Evolutionary conservation across 2,113 vertebrate species (phyloP).

Genomic region (Pelusios castaneus): DNA sequence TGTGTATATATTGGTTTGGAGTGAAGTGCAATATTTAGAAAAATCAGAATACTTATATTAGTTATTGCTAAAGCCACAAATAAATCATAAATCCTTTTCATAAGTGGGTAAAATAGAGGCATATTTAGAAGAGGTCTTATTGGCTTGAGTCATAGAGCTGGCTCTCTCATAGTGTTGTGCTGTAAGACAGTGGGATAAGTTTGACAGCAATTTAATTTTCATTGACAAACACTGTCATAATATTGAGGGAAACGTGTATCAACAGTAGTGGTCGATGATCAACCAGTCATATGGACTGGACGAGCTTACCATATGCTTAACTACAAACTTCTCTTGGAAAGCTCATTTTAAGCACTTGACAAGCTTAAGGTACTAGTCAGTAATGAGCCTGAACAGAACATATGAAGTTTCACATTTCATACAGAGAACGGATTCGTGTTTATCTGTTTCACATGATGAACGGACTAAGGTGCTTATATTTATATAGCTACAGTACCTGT

Average conservation of each 20-base stretch:
- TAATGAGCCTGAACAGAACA: slow-evolving; percentile 72
- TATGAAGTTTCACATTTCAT: slow-evolving; percentile 53
- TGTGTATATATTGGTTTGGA: not conserved
- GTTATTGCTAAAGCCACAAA: slow-evolving; percentile 44
- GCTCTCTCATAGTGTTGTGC: slow-evolving; percentile 73
- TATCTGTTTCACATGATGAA: slow-evolving; percentile 33
- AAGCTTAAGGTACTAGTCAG: slow-evolving; percentile 82
- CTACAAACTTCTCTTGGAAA: slow-evolving; percentile 82
- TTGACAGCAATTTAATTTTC: slow-evolving; percentile 88
- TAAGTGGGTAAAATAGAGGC: slow-evolving; percentile 56
- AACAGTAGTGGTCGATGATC: slow-evolving; percentile 87
- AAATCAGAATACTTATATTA: not conserved
- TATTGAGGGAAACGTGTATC: slow-evolving; percentile 84
- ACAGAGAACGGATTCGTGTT: slow-evolving; percentile 35
- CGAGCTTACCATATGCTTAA: slow-evolving; percentile 84
- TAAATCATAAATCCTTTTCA: slow-evolving; percentile 23
- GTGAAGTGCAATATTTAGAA: not conserved
- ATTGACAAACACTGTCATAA: slow-evolving; percentile 87
- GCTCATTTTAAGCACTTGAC: slow-evolving; percentile 81
- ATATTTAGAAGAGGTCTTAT: slow-evolving; percentile 70
- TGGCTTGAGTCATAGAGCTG: slow-evolving; percentile 75
- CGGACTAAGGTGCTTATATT: slow-evolving; percentile 9
- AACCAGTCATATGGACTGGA: slow-evolving; percentile 89
- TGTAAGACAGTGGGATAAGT: slow-evolving; percentile 83
- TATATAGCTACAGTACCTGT: not conserved